Conservation (phyloP, 2,888 invertebrate species). For the Ornithoptera priamus region DNA sequence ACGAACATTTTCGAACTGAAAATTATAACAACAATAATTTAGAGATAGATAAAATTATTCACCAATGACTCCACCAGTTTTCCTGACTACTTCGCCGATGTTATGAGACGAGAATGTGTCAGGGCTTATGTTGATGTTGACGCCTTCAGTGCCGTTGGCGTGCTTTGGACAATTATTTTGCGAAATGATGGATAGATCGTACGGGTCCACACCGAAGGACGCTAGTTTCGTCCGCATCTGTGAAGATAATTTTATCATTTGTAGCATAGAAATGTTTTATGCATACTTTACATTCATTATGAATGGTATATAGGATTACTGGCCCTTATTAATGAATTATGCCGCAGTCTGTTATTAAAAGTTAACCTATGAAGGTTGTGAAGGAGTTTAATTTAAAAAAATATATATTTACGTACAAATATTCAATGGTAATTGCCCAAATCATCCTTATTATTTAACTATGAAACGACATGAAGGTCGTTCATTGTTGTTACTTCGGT, state of each 20-base stretch:
- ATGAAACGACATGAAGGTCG: too few relatives aligned
- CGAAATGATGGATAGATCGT: conserved; percentile 85
- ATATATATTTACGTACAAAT: too few relatives aligned
- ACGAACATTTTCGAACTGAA: too few relatives aligned
- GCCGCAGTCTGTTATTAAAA: not conserved
- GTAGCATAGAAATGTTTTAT: not conserved
- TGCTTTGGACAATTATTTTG: conserved; percentile 85
- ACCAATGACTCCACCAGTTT: conserved; percentile 86
- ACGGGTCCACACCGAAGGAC: conserved; percentile 86
- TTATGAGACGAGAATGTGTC: conserved; percentile 87
- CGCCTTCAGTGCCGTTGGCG: conserved; percentile 76
- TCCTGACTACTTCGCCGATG: conserved; percentile 85
- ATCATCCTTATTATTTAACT: too few relatives aligned
- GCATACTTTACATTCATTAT: not conserved
- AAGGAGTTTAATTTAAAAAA: not conserved
- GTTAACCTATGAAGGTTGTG: not conserved
- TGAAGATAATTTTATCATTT: not conserved
- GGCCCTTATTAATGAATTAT: not conserved
- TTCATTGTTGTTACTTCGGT: too few relatives aligned
- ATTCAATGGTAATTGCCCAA: too few relatives aligned
- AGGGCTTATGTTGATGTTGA: conserved; percentile 86
- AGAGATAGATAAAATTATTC: conserved; percentile 29
- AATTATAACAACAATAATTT: too few relatives aligned
- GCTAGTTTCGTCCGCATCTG: conserved; percentile 83
- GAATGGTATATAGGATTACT: not conserved